A percentile compares a stretch with the other conserved stretches of the same genome.
Evolutionary conservation across 1,140 invertebrate species (phyloP).

Genomic region (Periplaneta americana): DNA sequence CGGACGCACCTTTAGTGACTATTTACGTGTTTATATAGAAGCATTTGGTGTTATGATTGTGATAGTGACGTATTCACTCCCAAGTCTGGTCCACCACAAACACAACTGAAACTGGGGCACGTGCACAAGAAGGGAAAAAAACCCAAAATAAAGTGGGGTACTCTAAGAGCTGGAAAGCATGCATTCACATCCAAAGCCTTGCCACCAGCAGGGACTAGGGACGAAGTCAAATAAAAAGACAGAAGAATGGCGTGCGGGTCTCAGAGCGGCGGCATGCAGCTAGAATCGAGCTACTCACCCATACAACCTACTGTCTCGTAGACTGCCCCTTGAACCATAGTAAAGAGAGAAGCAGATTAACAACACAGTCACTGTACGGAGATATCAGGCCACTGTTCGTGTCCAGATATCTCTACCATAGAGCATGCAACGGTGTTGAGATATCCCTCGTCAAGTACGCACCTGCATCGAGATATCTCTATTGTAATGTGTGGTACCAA

Average conservation of each 20-base stretch:
- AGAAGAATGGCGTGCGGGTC: not conserved
- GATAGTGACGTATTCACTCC: not conserved
- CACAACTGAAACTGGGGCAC: not conserved
- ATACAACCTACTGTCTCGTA: constrained; percentile 67
- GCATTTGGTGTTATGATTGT: not conserved
- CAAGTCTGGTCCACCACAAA: constrained; percentile 6
- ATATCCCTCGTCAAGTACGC: not conserved
- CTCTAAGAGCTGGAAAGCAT: not conserved
- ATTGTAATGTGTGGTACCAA: not conserved
- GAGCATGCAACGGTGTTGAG: not conserved
- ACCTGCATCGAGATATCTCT: not conserved
- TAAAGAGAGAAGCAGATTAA: constrained; percentile 5
- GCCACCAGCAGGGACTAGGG: not conserved
- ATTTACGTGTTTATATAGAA: not conserved
- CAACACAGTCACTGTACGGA: not conserved
- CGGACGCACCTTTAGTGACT: not conserved
- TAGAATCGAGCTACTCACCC: constrained; percentile 51
- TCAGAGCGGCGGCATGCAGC: not conserved
- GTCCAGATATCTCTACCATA: not conserved
- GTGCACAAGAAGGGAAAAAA: not conserved
- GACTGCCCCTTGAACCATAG: constrained; percentile 48
- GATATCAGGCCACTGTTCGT: not conserved
- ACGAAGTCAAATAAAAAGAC: not conserved
- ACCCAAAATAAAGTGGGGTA: not conserved
- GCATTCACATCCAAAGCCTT: not conserved